Conservation (phyloP, 2,797 vertebrate species). For the Petrocephalus sullivani region DNA sequence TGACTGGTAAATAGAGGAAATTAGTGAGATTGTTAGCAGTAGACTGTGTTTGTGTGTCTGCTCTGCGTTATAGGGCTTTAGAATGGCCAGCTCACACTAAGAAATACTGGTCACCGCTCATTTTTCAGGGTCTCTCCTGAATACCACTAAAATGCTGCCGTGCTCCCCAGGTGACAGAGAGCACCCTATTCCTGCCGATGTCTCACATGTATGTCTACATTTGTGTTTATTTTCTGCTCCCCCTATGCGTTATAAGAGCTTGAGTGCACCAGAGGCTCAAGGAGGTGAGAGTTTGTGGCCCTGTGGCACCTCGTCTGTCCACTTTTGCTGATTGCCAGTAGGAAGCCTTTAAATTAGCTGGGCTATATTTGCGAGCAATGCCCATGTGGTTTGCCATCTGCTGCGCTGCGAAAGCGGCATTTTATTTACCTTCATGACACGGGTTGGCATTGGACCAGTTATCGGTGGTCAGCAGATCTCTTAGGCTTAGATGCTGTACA, state of each 20-base stretch:
- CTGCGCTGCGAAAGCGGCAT: background rate
- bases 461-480: background rate
- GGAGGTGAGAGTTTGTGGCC: background rate
- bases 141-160: background rate
- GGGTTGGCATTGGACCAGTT: background rate
- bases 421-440: background rate
- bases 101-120: background rate
- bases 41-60: background rate
- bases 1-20: background rate
- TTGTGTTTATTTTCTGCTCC: background rate
- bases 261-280: background rate
- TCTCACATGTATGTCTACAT: background rate
- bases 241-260: background rate
- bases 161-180: background rate
- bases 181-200: background rate
- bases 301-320: background rate
- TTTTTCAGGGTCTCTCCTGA: background rate
- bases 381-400: slow-evolving; percentile 2
- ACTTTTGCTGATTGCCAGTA: background rate
- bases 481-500: background rate
- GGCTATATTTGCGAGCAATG: background rate
- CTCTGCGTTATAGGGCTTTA: background rate
- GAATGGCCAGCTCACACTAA: background rate
- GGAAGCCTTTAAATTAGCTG: background rate
- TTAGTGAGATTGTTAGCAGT: background rate